These are phyloP conservation scores for Albula goreensis DNA, from an alignment of 2,113 vertebrate genomes.

Conservation along the genomic window DNA sequence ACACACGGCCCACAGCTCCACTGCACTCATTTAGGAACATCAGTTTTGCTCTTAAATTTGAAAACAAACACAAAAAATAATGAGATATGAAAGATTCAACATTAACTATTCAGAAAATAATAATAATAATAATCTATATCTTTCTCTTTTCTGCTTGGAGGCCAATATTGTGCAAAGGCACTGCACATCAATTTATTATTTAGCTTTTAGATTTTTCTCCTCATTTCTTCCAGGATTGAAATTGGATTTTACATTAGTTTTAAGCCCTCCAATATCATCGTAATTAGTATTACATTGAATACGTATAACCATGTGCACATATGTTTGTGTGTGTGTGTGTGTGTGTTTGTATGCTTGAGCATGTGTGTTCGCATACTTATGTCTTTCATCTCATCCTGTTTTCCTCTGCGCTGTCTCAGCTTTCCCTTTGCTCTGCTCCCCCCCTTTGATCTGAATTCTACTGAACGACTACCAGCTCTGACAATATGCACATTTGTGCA, in stretches of 20 bases:
- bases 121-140: not conserved
- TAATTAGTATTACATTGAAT: not conserved
- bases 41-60: not conserved
- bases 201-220: not conserved
- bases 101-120: not conserved
- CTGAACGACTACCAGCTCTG: not conserved
- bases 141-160: not conserved
- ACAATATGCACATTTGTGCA: not conserved
- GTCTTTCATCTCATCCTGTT: not conserved
- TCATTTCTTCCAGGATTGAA: not conserved
- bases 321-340: not conserved
- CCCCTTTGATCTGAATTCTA: not conserved
- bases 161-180: not conserved
- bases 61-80: not conserved
- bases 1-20: not conserved
- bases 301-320: not conserved
- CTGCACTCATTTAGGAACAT: not conserved
- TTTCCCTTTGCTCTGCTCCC: not conserved
- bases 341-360: not conserved
- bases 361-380: not conserved
- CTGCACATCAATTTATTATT: not conserved
- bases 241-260: conserved; percentile 2
- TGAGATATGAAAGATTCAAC: not conserved
- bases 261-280: not conserved
- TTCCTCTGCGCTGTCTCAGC: too few species aligned